These are phyloP conservation scores for Crepidodera aurea DNA, from an alignment of 2,888 invertebrate genomes.

Conservation along the genomic window DNA sequence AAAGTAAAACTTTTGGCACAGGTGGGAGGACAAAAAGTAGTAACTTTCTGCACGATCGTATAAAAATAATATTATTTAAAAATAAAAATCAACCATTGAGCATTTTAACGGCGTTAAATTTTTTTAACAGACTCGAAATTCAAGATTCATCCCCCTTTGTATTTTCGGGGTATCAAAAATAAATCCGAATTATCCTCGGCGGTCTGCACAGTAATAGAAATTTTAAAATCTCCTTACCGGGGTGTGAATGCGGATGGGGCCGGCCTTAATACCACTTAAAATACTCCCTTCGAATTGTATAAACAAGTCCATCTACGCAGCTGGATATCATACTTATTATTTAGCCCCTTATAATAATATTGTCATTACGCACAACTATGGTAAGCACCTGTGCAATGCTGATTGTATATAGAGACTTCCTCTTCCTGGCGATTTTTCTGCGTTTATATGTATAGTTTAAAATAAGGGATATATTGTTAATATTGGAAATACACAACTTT, in stretches of 20 bases:
- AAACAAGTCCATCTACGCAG: slow-evolving; percentile 36
- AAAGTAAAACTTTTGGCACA: too few relatives aligned
- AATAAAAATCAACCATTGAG: too few relatives aligned
- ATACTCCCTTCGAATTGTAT: slow-evolving; percentile 32
- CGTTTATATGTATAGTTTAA: too few relatives aligned
- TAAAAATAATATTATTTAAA: too few relatives aligned
- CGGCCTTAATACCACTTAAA: slow-evolving; percentile 35
- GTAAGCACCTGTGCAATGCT: slow-evolving; percentile 29
- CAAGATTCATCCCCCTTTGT: not conserved
- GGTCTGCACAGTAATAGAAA: slow-evolving; percentile 34
- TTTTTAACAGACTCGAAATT: not conserved
- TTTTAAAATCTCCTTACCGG: slow-evolving; percentile 36
- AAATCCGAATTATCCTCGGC: slow-evolving; percentile 36
- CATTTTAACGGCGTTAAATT: not conserved
- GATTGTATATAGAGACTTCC: not conserved
- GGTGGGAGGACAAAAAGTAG: too few relatives aligned
- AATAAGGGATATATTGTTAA: too few relatives aligned
- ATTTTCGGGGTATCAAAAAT: slow-evolving; percentile 24
- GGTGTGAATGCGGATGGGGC: slow-evolving; percentile 31
- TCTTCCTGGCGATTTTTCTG: not conserved
- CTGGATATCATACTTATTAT: slow-evolving; percentile 39
- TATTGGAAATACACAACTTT: too few relatives aligned
- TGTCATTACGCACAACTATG: slow-evolving; percentile 22
- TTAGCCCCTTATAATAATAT: slow-evolving; percentile 31
- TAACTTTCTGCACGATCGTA: too few relatives aligned